Base-by-base conservation (phyloP, 2,797 vertebrate species). In the Anabacerthia variegaticeps region DNA sequence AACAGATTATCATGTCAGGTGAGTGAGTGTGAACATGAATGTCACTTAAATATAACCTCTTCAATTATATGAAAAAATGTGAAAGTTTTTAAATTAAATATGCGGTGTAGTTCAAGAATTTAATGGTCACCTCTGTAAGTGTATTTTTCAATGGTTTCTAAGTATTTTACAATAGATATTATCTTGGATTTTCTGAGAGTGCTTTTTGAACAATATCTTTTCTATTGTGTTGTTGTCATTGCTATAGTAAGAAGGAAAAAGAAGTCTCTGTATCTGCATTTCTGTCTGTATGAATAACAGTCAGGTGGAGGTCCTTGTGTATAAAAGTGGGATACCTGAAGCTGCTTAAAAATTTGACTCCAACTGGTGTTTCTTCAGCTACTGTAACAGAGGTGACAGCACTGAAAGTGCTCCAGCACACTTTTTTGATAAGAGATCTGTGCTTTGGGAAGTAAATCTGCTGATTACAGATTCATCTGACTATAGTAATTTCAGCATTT, bases 1-100 rank as follows among this genome's bases (percentile, higher is more conserved):
- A 69, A 99, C 99, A 58, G 99, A 99, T 97, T 99, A 99, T 98
- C 98, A 99, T 1, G 98, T 99, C 98, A 99, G 99, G 99, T 99
- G 98, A 98, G 99, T 96, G 48, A 74, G 9, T 22, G 12, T 36
- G 34, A 51, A 49, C 26, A 2, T 61, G 17, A 65, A 80, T 19
- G 15, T 66, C 26, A 63, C 34, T 88, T 66, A 44, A 71, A 30
- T 78, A 39, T 21, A 46, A 75, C 74, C 11, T 56, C 34, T 72
- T 77, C 12, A 34, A 3, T 69, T 74, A 19, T 21, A 15, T n/a
- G 36, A 69, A 10, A 84, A 44, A 44, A 65, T 10, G 5, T 54
- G 66, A 13, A 68, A 39, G 20, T 14, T n/a, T 67, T 66, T 22
- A 14, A 65, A 54, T 6, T 49, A 51, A 68, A 22, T 44, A 3